Conservation (phyloP, 53 echinoderm and acorn worm genomes). For the Actinopyga echinites region DNA sequence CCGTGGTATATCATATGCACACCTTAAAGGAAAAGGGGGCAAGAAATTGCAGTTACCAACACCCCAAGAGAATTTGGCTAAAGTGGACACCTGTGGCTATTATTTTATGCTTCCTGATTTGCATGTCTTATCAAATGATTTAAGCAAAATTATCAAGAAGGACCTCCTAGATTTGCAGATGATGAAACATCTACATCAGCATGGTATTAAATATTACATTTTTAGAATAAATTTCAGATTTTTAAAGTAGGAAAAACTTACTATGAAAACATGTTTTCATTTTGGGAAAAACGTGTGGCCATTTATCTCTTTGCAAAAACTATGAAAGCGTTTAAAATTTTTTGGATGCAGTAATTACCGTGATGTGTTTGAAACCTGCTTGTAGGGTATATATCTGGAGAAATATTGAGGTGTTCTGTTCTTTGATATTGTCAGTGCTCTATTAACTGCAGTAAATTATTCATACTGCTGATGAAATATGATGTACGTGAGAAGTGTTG, state of each 20-base stretch:
- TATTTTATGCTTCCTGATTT: slow-evolving; percentile 38
- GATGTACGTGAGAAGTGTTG: too few species aligned
- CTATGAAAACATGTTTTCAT: neutral
- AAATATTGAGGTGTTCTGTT: too few species aligned
- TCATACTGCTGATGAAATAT: too few species aligned
- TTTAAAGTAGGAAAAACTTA: neutral
- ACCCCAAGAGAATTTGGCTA: neutral
- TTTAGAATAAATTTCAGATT: neutral
- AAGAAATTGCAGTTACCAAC: slow-evolving; percentile 3
- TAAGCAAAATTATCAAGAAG: neutral
- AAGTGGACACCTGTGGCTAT: slow-evolving; percentile 13
- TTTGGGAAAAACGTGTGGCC: neutral
- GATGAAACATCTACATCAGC: slow-evolving; percentile 22
- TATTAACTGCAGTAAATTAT: too few species aligned
- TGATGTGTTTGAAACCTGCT: too few species aligned
- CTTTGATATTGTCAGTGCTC: too few species aligned
- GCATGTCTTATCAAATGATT: neutral
- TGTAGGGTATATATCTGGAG: too few species aligned
- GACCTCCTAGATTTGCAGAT: slow-evolving; percentile 15
- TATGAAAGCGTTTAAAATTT: neutral
- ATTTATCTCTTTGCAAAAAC: too few species aligned
- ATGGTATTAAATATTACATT: neutral
- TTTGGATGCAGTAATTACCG: too few species aligned
- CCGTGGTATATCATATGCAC: slow-evolving; percentile 12
- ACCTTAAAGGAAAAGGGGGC: slow-evolving; percentile 8